Percentiles rank a stretch among this genome's conserved stretches.
These are phyloP conservation scores for Eristalinus aeneus DNA, from an alignment of 2,888 invertebrate species.

Conservation along the genomic window DNA sequence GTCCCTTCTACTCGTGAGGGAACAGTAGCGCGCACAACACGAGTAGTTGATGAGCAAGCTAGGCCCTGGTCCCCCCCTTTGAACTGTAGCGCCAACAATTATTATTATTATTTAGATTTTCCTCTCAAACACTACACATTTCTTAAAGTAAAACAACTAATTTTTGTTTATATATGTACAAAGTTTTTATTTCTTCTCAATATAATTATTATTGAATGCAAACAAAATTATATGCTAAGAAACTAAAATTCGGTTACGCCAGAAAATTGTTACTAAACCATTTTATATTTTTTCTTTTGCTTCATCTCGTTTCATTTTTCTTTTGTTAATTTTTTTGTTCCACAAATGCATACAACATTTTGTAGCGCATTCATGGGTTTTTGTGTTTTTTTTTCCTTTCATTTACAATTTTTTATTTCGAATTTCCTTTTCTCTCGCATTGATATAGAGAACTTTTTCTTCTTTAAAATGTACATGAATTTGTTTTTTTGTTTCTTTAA, in stretches of 20 bases:
- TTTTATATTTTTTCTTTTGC: neutral
- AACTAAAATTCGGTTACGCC: slow-evolving; percentile 31
- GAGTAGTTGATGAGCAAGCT: too few relatives aligned
- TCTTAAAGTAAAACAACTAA: neutral
- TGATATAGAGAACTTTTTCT: neutral
- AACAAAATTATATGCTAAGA: slow-evolving; percentile 29
- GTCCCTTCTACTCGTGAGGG: too few relatives aligned
- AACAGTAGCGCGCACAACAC: too few relatives aligned
- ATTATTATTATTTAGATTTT: too few relatives aligned
- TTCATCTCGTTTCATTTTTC: neutral
- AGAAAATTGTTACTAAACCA: slow-evolving; percentile 6
- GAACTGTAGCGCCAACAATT: too few relatives aligned
- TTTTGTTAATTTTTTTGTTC: neutral
- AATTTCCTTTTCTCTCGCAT: neutral
- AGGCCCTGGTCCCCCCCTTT: too few relatives aligned
- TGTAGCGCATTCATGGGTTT: slow-evolving; percentile 6
- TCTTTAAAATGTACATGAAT: neutral
- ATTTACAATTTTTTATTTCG: slow-evolving; percentile 10
- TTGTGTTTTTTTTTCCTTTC: neutral
- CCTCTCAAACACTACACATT: too few relatives aligned
- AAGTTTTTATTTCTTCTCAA: slow-evolving; percentile 50
- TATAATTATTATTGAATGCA: slow-evolving; percentile 32
- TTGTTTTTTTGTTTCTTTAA: neutral
- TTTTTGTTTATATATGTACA: slow-evolving; percentile 51
- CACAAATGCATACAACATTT: slow-evolving; percentile 20